A percentile compares a stretch with the other conserved stretches of the same genome.
phyloP scores from a whole-genome alignment of 2,888 invertebrate species.

The Nephrotoma guestfalica region DNA sequence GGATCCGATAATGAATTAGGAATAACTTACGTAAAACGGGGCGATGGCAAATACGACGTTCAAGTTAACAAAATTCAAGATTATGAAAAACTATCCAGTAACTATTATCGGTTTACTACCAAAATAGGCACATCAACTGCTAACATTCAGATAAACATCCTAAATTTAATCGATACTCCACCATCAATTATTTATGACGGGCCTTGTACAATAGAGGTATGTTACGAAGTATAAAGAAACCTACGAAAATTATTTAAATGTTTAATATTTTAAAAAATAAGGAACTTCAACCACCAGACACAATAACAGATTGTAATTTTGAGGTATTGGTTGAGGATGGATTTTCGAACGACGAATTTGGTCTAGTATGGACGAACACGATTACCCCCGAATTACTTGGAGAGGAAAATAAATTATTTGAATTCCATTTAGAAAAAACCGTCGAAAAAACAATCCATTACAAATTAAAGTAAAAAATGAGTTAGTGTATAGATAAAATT shows the following conservation, averaged over 20 bases:
- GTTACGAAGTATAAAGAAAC: constrained; percentile 11
- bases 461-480: not conserved
- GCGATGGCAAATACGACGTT: not conserved
- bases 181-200: constrained; percentile 34
- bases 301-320: constrained; percentile 22
- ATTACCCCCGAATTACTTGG: constrained; percentile 33
- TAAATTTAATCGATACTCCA: constrained; percentile 38
- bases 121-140: constrained; percentile 21
- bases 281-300: constrained; percentile 27
- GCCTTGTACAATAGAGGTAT: constrained; percentile 34
- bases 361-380: constrained; percentile 19
- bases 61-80: constrained; percentile 32
- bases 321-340: constrained; percentile 19
- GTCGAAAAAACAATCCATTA: not conserved
- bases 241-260: not conserved
- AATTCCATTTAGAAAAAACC: constrained; percentile 17
- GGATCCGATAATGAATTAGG: not conserved
- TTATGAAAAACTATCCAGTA: constrained; percentile 36
- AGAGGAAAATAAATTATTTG: constrained; percentile 32
- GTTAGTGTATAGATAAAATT: not conserved
- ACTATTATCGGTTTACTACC: constrained; percentile 31
- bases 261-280: constrained; percentile 12
- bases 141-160: constrained; percentile 17
- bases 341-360: constrained; percentile 6
- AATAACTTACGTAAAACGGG: not conserved